Evolutionary conservation across 2,113 vertebrate genomes (phyloP).

Genomic region (Formicarius rufipectus): DNA sequence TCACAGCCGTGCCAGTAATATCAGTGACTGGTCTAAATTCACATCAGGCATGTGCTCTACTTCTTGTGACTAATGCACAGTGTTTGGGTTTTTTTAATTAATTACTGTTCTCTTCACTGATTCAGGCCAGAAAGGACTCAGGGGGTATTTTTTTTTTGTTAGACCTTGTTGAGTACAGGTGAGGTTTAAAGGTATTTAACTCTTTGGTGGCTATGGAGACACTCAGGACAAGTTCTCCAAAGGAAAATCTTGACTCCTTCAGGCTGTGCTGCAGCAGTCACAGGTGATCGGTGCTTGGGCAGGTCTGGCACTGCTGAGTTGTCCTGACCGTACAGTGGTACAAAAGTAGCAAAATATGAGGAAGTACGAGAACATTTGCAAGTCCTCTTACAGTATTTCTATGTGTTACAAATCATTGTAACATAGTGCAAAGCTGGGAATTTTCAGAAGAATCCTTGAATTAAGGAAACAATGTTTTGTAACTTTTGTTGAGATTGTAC

Average conservation of each 20-base stretch:
- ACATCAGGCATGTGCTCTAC: not conserved
- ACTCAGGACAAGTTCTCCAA: not conserved
- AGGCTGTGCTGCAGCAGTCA: not conserved
- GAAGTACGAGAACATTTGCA: not conserved
- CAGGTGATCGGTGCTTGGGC: not conserved
- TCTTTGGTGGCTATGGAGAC: not conserved
- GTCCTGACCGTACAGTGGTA: not conserved
- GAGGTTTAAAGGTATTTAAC: not conserved
- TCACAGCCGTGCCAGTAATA: not conserved
- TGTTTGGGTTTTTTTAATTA: slow-evolving; percentile 14
- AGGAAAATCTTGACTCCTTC: not conserved
- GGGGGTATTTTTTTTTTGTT: not conserved
- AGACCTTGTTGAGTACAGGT: not conserved
- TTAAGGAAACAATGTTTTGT: not conserved
- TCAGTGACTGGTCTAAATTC: not conserved
- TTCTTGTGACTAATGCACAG: slow-evolving; percentile 14
- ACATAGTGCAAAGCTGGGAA: not conserved
- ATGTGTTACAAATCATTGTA: not conserved
- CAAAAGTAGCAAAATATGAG: not conserved
- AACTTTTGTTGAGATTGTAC: not conserved
- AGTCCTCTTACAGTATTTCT: not conserved
- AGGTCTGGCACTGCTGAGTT: not conserved
- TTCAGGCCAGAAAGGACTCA: slow-evolving; percentile 7
- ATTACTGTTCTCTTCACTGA: slow-evolving; percentile 1
- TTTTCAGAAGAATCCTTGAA: not conserved